These are phyloP conservation scores for Monomorium pharaonis DNA, from an alignment of 1,140 invertebrate genomes.

Conservation along the genomic window DNA sequence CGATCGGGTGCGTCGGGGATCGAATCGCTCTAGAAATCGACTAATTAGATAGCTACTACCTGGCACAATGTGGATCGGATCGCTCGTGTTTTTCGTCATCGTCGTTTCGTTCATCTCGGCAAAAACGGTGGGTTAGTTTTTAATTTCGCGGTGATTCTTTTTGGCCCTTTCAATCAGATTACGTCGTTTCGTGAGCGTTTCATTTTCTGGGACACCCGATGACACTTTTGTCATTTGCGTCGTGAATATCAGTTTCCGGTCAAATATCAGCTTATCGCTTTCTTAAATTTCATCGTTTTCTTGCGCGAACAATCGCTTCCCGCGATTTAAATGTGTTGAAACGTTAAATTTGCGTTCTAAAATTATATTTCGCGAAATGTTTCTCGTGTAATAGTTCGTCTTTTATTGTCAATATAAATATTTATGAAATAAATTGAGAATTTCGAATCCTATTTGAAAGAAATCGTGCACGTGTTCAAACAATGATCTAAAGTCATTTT, in stretches of 20 bases:
- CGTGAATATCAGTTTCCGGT: conserved; percentile 29
- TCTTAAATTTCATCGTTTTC: neutral
- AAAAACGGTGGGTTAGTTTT: conserved; percentile 64
- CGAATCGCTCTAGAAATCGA: conserved; percentile 6
- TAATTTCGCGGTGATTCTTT: neutral
- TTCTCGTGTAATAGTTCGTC: neutral
- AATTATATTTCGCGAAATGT: neutral
- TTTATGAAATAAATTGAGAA: too few species aligned
- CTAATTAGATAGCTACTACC: conserved; percentile 18
- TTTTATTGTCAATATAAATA: neutral
- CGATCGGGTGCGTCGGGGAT: conserved; percentile 20
- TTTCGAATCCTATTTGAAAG: too few species aligned
- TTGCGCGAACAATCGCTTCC: neutral
- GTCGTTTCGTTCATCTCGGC: conserved; percentile 24
- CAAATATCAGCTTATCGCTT: conserved; percentile 31
- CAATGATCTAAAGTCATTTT: neutral
- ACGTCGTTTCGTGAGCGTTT: neutral
- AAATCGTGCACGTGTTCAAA: neutral
- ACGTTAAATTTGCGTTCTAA: neutral
- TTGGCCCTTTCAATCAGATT: neutral
- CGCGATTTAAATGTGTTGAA: neutral
- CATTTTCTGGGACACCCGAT: neutral
- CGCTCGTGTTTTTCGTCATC: conserved; percentile 55
- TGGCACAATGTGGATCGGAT: conserved; percentile 61
- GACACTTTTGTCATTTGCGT: neutral